phyloP scores from a whole-genome alignment of 92 coral and sea anemone species.

The Phymanthus crucifer region DNA sequence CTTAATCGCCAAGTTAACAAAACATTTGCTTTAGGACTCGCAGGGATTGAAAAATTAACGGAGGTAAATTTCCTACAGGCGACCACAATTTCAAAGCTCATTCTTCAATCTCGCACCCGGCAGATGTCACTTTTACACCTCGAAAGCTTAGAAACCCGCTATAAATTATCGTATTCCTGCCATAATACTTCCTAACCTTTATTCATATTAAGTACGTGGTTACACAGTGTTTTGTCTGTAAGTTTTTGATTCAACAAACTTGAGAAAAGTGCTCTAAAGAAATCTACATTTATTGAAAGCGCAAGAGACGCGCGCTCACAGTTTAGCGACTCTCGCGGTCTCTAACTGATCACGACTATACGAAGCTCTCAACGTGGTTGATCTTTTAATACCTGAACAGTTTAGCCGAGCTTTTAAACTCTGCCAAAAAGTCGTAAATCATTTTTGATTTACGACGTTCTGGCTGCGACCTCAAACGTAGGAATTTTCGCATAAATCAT shows the following conservation, averaged over 20 bases:
- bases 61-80: slow-evolving; percentile 35
- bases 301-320: slow-evolving; percentile 12
- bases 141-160: slow-evolving; percentile 42
- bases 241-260: neutral
- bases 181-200: slow-evolving; percentile 70
- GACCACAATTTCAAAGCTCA: slow-evolving; percentile 65
- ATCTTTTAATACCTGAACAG: slow-evolving; percentile 41
- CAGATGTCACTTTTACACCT: slow-evolving; percentile 80
- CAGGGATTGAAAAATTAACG: neutral
- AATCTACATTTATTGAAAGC: slow-evolving; percentile 12
- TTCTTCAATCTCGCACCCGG: slow-evolving; percentile 74
- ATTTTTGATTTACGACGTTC: slow-evolving; percentile 70
- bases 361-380: slow-evolving; percentile 5
- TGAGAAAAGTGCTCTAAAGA: slow-evolving; percentile 1
- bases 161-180: slow-evolving; percentile 48
- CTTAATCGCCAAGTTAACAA: slow-evolving; percentile 19
- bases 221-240: slow-evolving; percentile 5
- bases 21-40: slow-evolving; percentile 12
- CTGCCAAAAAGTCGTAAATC: slow-evolving; percentile 36
- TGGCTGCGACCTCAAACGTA: slow-evolving; percentile 37
- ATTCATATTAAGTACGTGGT: slow-evolving; percentile 37
- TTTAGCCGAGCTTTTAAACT: slow-evolving; percentile 49
- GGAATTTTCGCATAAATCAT: slow-evolving; percentile 85
- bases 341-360: slow-evolving; percentile 2
- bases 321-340: slow-evolving; percentile 5